Conservation (phyloP, 2,888 invertebrate genomes). For the Saturnia japonica region DNA sequence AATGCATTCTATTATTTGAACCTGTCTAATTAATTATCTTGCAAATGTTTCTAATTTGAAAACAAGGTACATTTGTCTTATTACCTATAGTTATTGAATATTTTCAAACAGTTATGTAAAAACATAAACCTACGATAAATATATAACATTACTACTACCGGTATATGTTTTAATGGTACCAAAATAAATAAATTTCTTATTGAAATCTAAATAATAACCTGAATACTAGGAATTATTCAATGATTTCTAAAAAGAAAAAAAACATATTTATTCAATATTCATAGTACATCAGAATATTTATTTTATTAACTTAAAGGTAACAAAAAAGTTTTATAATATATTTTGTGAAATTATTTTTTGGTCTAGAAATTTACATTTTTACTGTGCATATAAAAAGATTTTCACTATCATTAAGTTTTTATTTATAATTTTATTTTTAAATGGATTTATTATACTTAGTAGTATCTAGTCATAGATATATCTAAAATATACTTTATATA, state of each 20-base stretch:
- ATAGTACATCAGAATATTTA: background rate
- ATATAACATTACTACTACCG: no score
- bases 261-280: background rate
- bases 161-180: no score
- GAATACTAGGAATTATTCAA: background rate
- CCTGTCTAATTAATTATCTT: no score
- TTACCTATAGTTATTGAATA: background rate
- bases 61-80: background rate
- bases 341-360: constrained; percentile 2
- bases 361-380: background rate
- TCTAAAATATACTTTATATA: no score
- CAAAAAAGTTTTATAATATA: background rate
- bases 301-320: constrained; percentile 7
- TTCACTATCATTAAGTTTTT: background rate
- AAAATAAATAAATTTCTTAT: background rate
- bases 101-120: background rate
- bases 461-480: background rate
- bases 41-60: background rate
- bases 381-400: background rate
- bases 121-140: background rate
- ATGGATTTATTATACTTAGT: background rate
- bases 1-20: no score
- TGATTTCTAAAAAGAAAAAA: background rate
- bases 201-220: background rate
- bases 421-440: no score